Conservation (phyloP, 1,140 invertebrate genomes). For the Lasioglossum albipes region DNA sequence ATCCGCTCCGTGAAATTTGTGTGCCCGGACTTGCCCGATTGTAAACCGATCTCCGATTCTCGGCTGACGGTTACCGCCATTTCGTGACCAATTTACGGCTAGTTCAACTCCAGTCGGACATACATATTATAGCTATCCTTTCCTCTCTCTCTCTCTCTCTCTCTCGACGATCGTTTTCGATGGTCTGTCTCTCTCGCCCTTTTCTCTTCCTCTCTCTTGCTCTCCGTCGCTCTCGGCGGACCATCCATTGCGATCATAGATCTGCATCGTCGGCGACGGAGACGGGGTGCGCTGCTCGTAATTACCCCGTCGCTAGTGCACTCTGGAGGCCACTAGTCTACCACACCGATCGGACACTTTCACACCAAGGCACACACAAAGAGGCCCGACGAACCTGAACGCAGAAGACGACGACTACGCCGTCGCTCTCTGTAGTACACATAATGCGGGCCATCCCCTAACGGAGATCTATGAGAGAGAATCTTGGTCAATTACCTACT, state of each 20-base stretch:
- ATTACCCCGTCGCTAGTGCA: slow-evolving; percentile 72
- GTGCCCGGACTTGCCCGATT: neutral
- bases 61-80: neutral
- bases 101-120: neutral
- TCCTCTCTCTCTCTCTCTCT: no score
- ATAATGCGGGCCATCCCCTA: slow-evolving; percentile 65
- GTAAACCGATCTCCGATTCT: slow-evolving; percentile 9
- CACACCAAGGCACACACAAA: slow-evolving; percentile 48
- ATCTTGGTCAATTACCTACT: slow-evolving; percentile 69
- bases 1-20: neutral
- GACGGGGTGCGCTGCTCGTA: slow-evolving; percentile 65
- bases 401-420: slow-evolving; percentile 22
- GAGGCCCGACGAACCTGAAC: slow-evolving; percentile 18
- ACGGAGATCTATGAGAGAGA: slow-evolving; percentile 65
- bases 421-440: slow-evolving; percentile 26
- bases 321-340: slow-evolving; percentile 67
- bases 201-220: slow-evolving; percentile 17
- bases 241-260: slow-evolving; percentile 72
- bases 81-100: neutral
- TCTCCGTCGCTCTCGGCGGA: slow-evolving; percentile 6
- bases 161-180: neutral
- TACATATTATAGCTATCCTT: no score
- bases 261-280: slow-evolving; percentile 65
- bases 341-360: slow-evolving; percentile 52
- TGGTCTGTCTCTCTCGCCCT: no score